A percentile compares a stretch with the other conserved stretches of the same genome.
These are phyloP conservation scores for Drosophila elegans DNA, from an alignment of 1,140 invertebrate species.

Conservation along the genomic window DNA sequence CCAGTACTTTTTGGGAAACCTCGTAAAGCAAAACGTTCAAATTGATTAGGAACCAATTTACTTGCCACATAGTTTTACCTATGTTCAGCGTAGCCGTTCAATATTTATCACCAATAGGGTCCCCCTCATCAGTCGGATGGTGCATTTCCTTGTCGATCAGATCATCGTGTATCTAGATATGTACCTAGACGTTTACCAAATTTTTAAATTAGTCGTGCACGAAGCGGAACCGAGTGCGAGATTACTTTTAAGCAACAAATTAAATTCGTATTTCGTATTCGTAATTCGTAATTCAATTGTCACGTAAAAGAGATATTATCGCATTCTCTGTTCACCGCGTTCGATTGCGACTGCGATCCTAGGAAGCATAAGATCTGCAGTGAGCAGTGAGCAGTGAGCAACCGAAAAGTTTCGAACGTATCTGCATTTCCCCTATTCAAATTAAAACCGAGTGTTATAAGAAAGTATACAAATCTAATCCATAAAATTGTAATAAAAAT, in stretches of 20 bases:
- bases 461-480: slow-evolving; percentile 58
- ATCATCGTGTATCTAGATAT: slow-evolving; percentile 39
- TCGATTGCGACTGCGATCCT: slow-evolving; percentile 15
- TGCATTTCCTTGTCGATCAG: slow-evolving; percentile 48
- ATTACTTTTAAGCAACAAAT: slow-evolving; percentile 25
- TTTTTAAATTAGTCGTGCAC: slow-evolving; percentile 48
- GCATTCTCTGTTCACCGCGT: slow-evolving; percentile 9
- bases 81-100: slow-evolving; percentile 62
- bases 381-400: slow-evolving; percentile 5
- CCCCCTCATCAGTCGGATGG: slow-evolving; percentile 40
- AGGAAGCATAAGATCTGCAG: slow-evolving; percentile 11
- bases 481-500: slow-evolving; percentile 62
- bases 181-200: slow-evolving; percentile 56
- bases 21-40: slow-evolving; percentile 67
- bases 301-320: slow-evolving; percentile 10
- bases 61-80: slow-evolving; percentile 74
- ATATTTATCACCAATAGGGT: slow-evolving; percentile 62
- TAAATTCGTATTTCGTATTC: slow-evolving; percentile 30
- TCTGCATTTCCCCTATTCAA: slow-evolving; percentile 52
- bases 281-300: slow-evolving; percentile 30
- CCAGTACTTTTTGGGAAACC: slow-evolving; percentile 55
- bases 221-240: slow-evolving; percentile 17
- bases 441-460: slow-evolving; percentile 47
- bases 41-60: slow-evolving; percentile 82
- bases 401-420: slow-evolving; percentile 40